Conservation (phyloP, 2,113 vertebrate genomes). For the Pluvianellus socialis region DNA sequence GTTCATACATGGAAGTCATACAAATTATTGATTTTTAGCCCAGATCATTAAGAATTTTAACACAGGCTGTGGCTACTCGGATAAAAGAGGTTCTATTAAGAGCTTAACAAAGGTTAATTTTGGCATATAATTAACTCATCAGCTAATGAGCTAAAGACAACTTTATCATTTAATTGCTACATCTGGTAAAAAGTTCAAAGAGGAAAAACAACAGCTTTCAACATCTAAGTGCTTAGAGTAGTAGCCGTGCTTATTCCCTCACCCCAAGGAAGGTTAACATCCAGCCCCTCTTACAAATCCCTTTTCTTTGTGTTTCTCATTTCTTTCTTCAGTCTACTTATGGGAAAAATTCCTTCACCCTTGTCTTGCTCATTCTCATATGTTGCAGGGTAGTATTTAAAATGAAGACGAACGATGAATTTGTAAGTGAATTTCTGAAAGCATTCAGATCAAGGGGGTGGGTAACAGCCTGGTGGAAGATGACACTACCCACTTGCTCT, state of each 20-base stretch:
- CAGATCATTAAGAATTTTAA: slow-evolving; percentile 63
- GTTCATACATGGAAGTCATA: slow-evolving; percentile 41
- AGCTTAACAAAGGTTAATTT: slow-evolving; percentile 69
- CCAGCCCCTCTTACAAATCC: slow-evolving; percentile 29
- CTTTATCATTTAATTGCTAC: slow-evolving; percentile 54
- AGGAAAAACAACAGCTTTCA: slow-evolving; percentile 16
- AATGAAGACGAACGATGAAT: neutral
- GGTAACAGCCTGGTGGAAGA: neutral
- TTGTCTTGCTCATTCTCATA: neutral
- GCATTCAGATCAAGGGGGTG: neutral
- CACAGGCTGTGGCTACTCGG: slow-evolving; percentile 36
- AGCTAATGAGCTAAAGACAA: slow-evolving; percentile 64
- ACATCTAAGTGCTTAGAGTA: slow-evolving; percentile 39
- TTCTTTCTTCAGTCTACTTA: slow-evolving; percentile 11
- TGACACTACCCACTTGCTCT: neutral
- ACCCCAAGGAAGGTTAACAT: slow-evolving; percentile 48
- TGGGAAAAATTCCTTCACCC: neutral
- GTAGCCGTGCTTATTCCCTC: neutral
- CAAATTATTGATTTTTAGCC: slow-evolving; percentile 63
- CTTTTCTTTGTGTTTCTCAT: slow-evolving; percentile 12
- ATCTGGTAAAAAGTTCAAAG: slow-evolving; percentile 64
- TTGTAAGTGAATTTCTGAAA: neutral
- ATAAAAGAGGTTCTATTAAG: slow-evolving; percentile 57
- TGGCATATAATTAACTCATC: slow-evolving; percentile 58
- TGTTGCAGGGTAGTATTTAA: neutral